Percentiles rank a stretch among this genome's conserved stretches.
phyloP scores from a whole-genome alignment of 2,113 vertebrate genomes.

The Acinonyx jubatus region DNA sequence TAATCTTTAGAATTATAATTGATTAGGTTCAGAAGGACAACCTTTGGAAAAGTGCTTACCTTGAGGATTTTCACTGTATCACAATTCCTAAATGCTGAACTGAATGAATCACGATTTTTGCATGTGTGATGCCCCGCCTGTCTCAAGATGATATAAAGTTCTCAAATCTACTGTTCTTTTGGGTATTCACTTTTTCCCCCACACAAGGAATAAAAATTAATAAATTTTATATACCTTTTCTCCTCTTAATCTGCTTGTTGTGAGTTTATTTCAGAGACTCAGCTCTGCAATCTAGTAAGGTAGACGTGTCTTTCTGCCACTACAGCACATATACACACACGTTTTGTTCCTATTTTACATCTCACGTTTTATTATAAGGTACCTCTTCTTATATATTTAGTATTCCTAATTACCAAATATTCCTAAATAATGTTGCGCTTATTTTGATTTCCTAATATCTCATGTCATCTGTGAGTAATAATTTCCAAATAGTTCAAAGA shows the following conservation, averaged over 20 bases:
- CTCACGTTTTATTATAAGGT: background rate
- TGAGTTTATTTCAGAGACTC: background rate
- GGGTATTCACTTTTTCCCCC: background rate
- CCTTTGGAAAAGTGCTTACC: background rate
- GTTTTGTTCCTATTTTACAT: background rate
- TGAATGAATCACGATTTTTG: background rate
- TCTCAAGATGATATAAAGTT: background rate
- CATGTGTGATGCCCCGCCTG: background rate
- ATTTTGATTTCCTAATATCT: background rate
- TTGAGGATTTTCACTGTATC: background rate
- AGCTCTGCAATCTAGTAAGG: background rate
- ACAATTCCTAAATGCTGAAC: background rate
- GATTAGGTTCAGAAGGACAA: background rate
- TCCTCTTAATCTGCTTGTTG: background rate
- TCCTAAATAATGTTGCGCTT: background rate
- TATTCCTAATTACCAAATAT: background rate
- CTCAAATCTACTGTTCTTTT: background rate
- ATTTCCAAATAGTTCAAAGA: background rate
- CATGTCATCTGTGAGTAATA: background rate
- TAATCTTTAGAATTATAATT: conserved; percentile 5
- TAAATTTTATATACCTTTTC: background rate
- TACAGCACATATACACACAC: background rate
- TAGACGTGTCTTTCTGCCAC: background rate
- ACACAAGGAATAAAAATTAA: background rate
- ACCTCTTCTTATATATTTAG: background rate